Base-by-base conservation (phyloP, 2,113 vertebrate genomes). In the Narcine bancroftii region DNA sequence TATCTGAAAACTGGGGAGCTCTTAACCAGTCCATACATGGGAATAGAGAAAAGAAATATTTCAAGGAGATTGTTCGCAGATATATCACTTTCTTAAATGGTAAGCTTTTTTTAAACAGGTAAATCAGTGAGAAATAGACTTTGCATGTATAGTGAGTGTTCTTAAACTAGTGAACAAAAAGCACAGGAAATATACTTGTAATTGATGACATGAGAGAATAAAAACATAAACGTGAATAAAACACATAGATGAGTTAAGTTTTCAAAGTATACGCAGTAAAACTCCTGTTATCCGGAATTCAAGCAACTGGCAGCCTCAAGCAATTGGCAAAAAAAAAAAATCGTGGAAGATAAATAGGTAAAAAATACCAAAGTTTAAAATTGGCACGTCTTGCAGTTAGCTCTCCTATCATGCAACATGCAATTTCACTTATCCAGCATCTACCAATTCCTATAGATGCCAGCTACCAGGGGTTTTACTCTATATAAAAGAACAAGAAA, bases 41-140 rank as follows among this genome's bases (percentile, higher is more conserved):
- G 94, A 95, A 93, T 85, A 95, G 94, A 92, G 93, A 95, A 83
- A 97, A 95, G 93, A 93, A 95, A 42, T 93, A 95, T 92, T 97
- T 97, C 33, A 93, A 94, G 93, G 95, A 96, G 94, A 95, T 93
- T 19, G 93, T 97, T 85, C 95, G 94, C 17, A 95, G 94, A 93
- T 97, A 94, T 69, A 91, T 97, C 93, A 94, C 94, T 26, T 96
- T 96, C 94, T 94, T 97, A 94, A 95, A 96, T 94, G 96, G 97
- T 97, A 96, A 96, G 95, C 87, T 92, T 92, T 45, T 79, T 91
- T 79, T 91, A 33, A 91, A 45, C 21, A 60, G 33, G n/a, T 87
- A 87, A 87, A 87, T 87, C n/a, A 60, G 33, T 60, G 81, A 36
- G 53, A n/a, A 87, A 36, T 87, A 36, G 3, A 87, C 13, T 29